These are phyloP conservation scores for Sparus aurata DNA, from an alignment of 2,797 vertebrate species.

Conservation along the genomic window DNA sequence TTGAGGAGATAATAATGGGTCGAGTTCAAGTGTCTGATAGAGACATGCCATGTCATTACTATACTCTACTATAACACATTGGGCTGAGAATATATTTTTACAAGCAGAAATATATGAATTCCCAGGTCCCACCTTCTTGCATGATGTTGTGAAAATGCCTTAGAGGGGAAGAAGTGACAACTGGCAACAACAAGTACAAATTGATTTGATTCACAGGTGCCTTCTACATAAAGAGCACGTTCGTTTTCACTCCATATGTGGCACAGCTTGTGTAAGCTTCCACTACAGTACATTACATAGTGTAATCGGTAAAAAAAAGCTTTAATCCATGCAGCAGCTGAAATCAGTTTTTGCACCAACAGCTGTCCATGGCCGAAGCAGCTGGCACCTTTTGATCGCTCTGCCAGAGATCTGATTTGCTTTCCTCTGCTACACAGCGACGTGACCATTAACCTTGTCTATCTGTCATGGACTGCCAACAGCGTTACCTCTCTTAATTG, in stretches of 20 bases:
- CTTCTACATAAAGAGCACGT: neutral
- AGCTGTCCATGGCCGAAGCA: slow-evolving; percentile 49
- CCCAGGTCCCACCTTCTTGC: slow-evolving; percentile 11
- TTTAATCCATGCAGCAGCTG: slow-evolving; percentile 17
- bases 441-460: slow-evolving; percentile 55
- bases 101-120: slow-evolving; percentile 10
- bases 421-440: slow-evolving; percentile 21
- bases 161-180: slow-evolving; percentile 16
- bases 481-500: slow-evolving; percentile 17
- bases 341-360: slow-evolving; percentile 43
- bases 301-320: slow-evolving; percentile 15
- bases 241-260: slow-evolving; percentile 12
- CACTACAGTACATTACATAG: slow-evolving; percentile 20
- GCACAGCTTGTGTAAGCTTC: slow-evolving; percentile 37
- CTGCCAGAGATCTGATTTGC: slow-evolving; percentile 48
- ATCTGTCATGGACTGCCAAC: slow-evolving; percentile 28
- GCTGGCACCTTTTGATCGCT: slow-evolving; percentile 50
- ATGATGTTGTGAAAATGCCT: slow-evolving; percentile 18
- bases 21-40: slow-evolving; percentile 25
- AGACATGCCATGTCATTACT: slow-evolving; percentile 7
- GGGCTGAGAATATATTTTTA: slow-evolving; percentile 20
- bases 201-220: slow-evolving; percentile 41
- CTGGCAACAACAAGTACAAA: slow-evolving; percentile 39
- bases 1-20: slow-evolving; percentile 13
- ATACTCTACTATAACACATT: no score